Evolutionary conservation across 2,113 vertebrate genomes (phyloP), one percentile per base, ranked within the genome.

Genomic region (Herpailurus yagouaroundi): DNA sequence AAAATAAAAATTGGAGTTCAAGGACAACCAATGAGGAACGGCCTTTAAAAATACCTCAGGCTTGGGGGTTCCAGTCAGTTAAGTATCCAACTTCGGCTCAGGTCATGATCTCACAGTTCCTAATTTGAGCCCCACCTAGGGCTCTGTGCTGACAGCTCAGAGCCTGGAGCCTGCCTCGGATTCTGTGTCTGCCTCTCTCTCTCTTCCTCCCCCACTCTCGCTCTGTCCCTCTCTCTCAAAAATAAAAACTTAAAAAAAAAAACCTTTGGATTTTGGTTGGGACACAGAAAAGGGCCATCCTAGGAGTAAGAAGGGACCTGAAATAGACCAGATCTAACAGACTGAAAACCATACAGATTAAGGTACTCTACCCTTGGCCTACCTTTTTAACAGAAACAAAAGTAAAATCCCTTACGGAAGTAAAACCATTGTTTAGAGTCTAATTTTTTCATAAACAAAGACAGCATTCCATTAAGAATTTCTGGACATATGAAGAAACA

Each of bases 1-100:
- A 60, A 94, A 92, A 95, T 31, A 87, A 91, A 96, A 83, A 52
- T 3, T 52, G 33, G 74, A 93, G 25, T 96, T 90, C 63, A 76
- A 57, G 48, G 29, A 33, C 36, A 60, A 90, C 31, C 31, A 38
- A 82, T 14, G 15, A 91, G 41, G 16, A 25, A 89, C 4, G 5
- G 48, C 38, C 63, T 92, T 41, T 57, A n/a, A 66, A 71, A 86
- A 94, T 8, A 83, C 36, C 36, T 48, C 3, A 48, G 36, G 29
- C 50, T 79, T 88, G 21, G 57, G 71, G 71, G 21, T 0, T 2
- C 36, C 36, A 74, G 36, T 27, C 11, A 41, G 71, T 73, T 74
- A 41, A 74, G 36, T 12, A 0, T 74, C 38, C 13, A 11, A 23
- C 38, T 74, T 41, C 1, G 3, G 68, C 16, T 36, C n/a, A 71